Conservation (phyloP, 2,888 invertebrate species). For the Apamea crenata region DNA sequence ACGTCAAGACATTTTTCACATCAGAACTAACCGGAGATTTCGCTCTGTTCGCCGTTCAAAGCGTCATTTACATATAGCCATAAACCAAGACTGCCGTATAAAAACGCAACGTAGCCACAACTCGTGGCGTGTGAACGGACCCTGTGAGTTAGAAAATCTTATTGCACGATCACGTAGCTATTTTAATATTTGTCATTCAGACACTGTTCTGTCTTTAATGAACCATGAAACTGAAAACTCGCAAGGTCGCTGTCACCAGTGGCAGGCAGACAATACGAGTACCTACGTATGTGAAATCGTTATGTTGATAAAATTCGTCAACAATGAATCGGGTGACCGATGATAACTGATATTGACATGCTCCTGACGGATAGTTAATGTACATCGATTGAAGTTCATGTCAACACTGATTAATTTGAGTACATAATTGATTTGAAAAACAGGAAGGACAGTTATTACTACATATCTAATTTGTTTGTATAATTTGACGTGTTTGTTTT, state of each 20-base stretch:
- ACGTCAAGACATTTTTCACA: conserved; percentile 26
- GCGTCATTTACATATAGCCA: conserved; percentile 26
- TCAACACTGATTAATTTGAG: conserved; percentile 62
- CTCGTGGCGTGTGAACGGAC: conserved; percentile 4
- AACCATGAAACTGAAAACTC: conserved; percentile 63
- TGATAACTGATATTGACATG: conserved; percentile 52
- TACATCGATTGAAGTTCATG: conserved; percentile 70
- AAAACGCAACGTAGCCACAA: conserved; percentile 13
- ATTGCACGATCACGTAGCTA: conserved; percentile 42
- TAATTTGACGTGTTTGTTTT: conserved; percentile 1
- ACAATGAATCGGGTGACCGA: conserved; percentile 59
- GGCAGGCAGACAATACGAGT: conserved; percentile 5
- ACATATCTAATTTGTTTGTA: conserved; percentile 10
- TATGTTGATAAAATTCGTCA: conserved; percentile 46
- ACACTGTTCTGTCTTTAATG: conserved; percentile 44
- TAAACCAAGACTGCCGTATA: not conserved
- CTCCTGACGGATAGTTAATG: conserved; percentile 47
- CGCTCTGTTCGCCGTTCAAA: conserved; percentile 12
- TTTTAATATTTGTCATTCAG: conserved; percentile 44
- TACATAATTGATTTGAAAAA: conserved; percentile 28
- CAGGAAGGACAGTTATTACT: conserved; percentile 9
- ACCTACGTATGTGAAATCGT: conserved; percentile 28
- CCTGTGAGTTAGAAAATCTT: conserved; percentile 44
- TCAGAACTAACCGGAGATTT: conserved; percentile 10
- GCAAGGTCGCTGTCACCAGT: conserved; percentile 57